Base-by-base conservation (phyloP, 2,888 invertebrate species). In the Hirtodrosophila alboralis region DNA sequence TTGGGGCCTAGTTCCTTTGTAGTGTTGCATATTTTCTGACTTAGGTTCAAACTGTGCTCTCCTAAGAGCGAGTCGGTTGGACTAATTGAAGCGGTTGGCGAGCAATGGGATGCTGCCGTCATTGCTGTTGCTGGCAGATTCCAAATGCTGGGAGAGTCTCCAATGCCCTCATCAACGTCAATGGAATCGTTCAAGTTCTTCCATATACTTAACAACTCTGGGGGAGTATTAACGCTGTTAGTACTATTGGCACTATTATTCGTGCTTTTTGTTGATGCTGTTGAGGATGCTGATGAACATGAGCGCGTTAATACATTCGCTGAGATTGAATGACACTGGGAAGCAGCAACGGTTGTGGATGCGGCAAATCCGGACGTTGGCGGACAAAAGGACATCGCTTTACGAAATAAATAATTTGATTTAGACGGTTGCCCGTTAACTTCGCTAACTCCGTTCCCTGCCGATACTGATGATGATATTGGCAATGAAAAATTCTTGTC, bases 81-180 rank as follows among this genome's bases (percentile, higher is more conserved):
- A 75, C 92, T 93, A 34, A 92, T 91, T 0, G 90, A 92, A 85
- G 89, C 91, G 86, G 90, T 91, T 86, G 79, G 92, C 10, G 90
- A 90, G 41, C 87, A 87, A 52, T 85, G 75, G 7, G 83, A 67
- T 77, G 92, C 93, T 3, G 62, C 51, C 5, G 59, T 54, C 0
- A 70, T 18, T 3, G 75, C 68, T 16, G 65, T 70, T 10, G 67
- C 92, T 3, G 74, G 57, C 10, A 76, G 40, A 51, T 76, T 94
- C 92, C 96, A 96, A 91, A 96, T 96, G 83, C 95, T 95, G 59
- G 96, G 96, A 53, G 96, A 96, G 87, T 96, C 96, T 54, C 96
- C 96, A 40, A 96, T 92, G 3, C 96, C 96, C 90, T 96, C 96
- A 91, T 96, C 96, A 76, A 94, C 91, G 59, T 96, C 96, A 85